Evolutionary conservation across 2,113 vertebrate genomes (phyloP).

Genomic region (Menidia beryllina): DNA sequence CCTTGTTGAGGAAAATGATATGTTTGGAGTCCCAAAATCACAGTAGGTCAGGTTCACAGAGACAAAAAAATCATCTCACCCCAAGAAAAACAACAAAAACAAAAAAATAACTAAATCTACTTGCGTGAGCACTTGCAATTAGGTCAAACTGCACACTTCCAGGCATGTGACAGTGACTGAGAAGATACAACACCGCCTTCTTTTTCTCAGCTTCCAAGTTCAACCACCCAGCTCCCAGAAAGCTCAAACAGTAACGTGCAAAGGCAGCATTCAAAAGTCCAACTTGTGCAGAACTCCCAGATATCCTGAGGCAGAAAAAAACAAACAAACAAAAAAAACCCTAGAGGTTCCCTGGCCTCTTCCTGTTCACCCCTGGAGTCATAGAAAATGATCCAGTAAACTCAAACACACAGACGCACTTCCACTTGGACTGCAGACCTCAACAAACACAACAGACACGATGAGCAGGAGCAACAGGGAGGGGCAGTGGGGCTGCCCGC

Average conservation of each 20-base stretch:
- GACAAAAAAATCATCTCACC: conserved; percentile 47
- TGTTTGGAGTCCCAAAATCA: conserved; percentile 60
- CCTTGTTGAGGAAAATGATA: conserved; percentile 73
- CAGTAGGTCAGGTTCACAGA: conserved; percentile 48
- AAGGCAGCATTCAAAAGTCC: conserved; percentile 29
- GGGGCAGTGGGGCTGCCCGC: conserved; percentile 47
- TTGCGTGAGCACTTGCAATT: conserved; percentile 15
- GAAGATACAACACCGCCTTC: conserved; percentile 14
- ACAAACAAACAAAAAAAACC: conserved; percentile 31
- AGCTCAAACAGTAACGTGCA: conserved; percentile 20
- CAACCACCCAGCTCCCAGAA: conserved; percentile 40
- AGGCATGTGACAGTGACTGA: conserved; percentile 36
- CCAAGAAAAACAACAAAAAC: conserved; percentile 12
- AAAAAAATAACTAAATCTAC: conserved; percentile 17
- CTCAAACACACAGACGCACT: conserved; percentile 43
- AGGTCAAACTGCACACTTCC: conserved; percentile 27
- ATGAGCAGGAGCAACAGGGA: conserved; percentile 50
- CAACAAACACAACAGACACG: conserved; percentile 40
- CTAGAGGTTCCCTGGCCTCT: conserved; percentile 46
- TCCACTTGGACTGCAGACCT: conserved; percentile 44
- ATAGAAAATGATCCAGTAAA: conserved; percentile 39
- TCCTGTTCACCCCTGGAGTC: conserved; percentile 57
- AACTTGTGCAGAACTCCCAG: conserved; percentile 41
- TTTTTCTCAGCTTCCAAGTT: conserved; percentile 27
- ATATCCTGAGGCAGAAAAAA: conserved; percentile 42